Base-by-base conservation (phyloP, 2,888 invertebrate species). In the Diarsia brunnea region DNA sequence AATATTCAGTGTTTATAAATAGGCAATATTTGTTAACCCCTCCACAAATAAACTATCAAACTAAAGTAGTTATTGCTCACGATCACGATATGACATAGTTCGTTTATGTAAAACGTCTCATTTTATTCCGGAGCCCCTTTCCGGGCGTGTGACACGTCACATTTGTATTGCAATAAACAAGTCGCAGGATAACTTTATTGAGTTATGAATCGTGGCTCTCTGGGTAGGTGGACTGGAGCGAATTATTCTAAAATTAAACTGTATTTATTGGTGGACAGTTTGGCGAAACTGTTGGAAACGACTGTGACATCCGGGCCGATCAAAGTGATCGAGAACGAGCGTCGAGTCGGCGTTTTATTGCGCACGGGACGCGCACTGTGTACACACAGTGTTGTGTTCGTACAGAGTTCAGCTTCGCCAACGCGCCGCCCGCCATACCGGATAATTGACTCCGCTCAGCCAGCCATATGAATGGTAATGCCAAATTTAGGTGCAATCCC, bases 301-400 rank as follows among this genome's bases (percentile, higher is more conserved):
- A 91, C 91, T 92, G 93, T 91, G 95, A 95, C 95, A 94, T 94
- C 94, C 95, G 94, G 93, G 78, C 90, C 93, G 95, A 95, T 95
- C 95, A 95, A 95, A 95, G 95, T 93, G 93, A 95, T 95, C 91
- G 93, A 90, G 91, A 92, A 92, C 90, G 90, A 88, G 89, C 90
- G 92, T 84, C 89, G 91, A 90, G 88, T 84, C 83, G 86, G 82
- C 90, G 90, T 90, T 94, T 95, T 94, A 94, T 93, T 91, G 90
- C 91, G 71, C 61, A 75, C 77, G 67, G 65, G 73, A 60, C 68
- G 78, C 64, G 72, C 27, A 31, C 19, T 51, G 75, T 51, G 69
- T 77, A 49, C 27, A 27, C 47, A 74, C 73, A 53, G 68, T 43
- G 49, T 24, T 24, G 16, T 53, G 31, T 69, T 11, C 31, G 31